Conservation (phyloP, 2,888 invertebrate species). For the Drosophila subquinaria region DNA sequence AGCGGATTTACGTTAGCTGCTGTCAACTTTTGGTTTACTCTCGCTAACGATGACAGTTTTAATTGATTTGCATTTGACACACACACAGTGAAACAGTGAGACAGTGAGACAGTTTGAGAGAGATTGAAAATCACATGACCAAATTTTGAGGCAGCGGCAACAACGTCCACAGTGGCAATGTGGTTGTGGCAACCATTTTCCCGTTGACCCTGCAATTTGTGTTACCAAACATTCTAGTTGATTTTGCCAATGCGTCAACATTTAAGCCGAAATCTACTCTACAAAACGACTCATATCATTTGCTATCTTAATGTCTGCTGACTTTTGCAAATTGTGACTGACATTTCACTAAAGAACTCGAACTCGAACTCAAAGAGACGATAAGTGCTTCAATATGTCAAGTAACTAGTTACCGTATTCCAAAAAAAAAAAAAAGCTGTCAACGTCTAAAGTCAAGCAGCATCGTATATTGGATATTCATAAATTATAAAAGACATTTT, state of each 20-base stretch:
- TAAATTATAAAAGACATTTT: constrained; percentile 14
- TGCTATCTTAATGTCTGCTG: not conserved
- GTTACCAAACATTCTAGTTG: constrained; percentile 13
- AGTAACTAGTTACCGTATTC: not conserved
- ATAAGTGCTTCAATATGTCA: constrained; percentile 1
- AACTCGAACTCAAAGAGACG: not conserved
- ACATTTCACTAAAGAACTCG: not conserved
- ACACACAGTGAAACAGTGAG: constrained; percentile 14
- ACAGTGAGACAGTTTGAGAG: not conserved
- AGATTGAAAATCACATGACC: constrained; percentile 29
- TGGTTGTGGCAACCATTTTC: constrained; percentile 28
- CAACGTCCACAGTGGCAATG: constrained; percentile 21
- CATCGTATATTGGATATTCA: not conserved
- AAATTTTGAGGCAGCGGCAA: constrained; percentile 23
- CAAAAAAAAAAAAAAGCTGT: constrained; percentile 5
- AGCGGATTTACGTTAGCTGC: constrained; percentile 68
- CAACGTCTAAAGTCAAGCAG: not conserved
- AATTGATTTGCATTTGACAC: constrained; percentile 74
- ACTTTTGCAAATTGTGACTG: constrained; percentile 16
- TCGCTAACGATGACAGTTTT: constrained; percentile 63
- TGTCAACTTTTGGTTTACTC: constrained; percentile 73
- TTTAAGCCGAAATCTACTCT: constrained; percentile 6
- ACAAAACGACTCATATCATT: not conserved
- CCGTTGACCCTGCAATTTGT: constrained; percentile 24
- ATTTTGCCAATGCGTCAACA: constrained; percentile 3